Evolutionary conservation across 2,888 invertebrate genomes (phyloP).

Genomic region (Orthosia gracilis): DNA sequence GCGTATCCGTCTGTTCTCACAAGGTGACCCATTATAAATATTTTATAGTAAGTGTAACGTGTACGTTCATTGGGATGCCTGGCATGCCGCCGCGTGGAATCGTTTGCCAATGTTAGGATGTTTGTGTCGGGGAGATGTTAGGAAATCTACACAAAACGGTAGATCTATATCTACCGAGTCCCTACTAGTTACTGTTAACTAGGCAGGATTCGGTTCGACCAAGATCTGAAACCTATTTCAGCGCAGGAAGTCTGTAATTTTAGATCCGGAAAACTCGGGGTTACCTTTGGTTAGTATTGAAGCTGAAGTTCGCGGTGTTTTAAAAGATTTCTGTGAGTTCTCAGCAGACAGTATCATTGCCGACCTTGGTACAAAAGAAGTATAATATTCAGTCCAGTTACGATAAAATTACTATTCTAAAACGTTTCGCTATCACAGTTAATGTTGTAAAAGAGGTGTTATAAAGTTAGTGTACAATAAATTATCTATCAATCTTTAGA

Average conservation of each 20-base stretch:
- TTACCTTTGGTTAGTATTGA: not conserved
- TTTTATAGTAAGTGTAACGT: constrained; percentile 65
- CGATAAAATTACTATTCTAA: too few relatives aligned
- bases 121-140: constrained; percentile 38
- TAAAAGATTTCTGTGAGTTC: not conserved
- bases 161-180: not conserved
- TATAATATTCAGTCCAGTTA: too few relatives aligned
- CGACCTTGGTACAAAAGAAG: too few relatives aligned
- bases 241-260: not conserved
- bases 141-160: not conserved
- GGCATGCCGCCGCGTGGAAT: constrained; percentile 47
- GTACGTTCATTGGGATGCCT: constrained; percentile 59
- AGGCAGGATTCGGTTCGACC: not conserved
- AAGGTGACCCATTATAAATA: constrained; percentile 70
- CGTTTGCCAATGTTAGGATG: constrained; percentile 44
- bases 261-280: not conserved
- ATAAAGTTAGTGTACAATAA: too few relatives aligned
- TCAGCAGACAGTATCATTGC: not conserved
- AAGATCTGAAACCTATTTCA: not conserved
- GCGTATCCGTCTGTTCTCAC: constrained; percentile 69
- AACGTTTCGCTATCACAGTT: too few relatives aligned
- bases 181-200: too few relatives aligned
- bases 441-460: too few relatives aligned
- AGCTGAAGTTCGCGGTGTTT: not conserved
- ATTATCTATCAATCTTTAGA: not conserved